Conservation (phyloP, 1,140 invertebrate genomes). For the Microplitis mediator region DNA sequence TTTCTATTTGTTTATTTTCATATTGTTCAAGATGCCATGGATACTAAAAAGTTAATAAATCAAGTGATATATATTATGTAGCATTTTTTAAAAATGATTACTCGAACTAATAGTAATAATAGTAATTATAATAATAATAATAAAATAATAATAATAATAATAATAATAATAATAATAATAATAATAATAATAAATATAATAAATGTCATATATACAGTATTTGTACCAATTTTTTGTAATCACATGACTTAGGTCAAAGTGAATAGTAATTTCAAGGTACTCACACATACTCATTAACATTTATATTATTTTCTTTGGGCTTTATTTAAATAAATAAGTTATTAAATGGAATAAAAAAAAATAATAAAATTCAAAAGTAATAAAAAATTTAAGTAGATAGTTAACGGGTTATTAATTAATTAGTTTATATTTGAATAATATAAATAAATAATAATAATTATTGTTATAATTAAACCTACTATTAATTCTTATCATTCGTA, state of each 20-base stretch:
- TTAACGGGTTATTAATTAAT: too few relatives aligned
- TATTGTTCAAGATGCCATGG: not conserved
- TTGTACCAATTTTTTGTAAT: constrained; percentile 5
- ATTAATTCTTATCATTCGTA: too few relatives aligned
- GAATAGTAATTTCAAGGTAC: not conserved
- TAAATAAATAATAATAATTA: too few relatives aligned
- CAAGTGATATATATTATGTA: constrained; percentile 11
- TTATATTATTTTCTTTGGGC: too few relatives aligned
- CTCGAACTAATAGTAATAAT: not conserved
- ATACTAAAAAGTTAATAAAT: not conserved
- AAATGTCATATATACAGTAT: too few relatives aligned
- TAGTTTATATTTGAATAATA: too few relatives aligned
- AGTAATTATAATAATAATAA: constrained; percentile 16
- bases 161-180: not conserved
- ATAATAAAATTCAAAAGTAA: too few relatives aligned
- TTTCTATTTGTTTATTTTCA: not conserved
- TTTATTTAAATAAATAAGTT: too few relatives aligned
- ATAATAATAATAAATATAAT: too few relatives aligned
- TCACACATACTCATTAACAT: not conserved
- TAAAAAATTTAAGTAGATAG: too few relatives aligned
- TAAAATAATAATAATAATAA: constrained; percentile 19
- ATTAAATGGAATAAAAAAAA: too few relatives aligned
- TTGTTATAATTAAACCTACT: too few relatives aligned
- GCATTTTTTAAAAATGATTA: constrained; percentile 16
- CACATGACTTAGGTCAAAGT: not conserved